A percentile compares a stretch with the other conserved stretches of the same genome.
These are phyloP conservation scores for Tetheella fluctuosa DNA, from an alignment of 2,888 invertebrate genomes.

Conservation along the genomic window DNA sequence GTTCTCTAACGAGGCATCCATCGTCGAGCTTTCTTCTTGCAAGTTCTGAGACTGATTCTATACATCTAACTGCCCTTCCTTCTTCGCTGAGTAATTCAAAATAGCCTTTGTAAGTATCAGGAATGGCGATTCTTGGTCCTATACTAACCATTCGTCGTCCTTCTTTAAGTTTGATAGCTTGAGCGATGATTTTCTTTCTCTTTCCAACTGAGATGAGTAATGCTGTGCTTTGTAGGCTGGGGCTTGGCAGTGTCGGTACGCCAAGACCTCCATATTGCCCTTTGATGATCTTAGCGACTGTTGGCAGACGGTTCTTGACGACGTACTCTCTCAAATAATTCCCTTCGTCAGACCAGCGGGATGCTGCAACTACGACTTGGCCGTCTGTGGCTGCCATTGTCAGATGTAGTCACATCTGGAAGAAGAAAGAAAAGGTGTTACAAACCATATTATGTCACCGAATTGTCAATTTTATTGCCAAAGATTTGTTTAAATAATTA, in stretches of 20 bases:
- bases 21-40: slow-evolving; percentile 89
- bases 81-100: slow-evolving; percentile 98
- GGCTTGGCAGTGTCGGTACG: slow-evolving; percentile 93
- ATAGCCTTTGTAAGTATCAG: slow-evolving; percentile 95
- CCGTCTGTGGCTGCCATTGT: slow-evolving; percentile 95
- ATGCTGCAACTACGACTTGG: slow-evolving; percentile 94
- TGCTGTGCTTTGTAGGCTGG: slow-evolving; percentile 93
- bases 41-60: slow-evolving; percentile 94
- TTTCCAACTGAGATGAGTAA: slow-evolving; percentile 93
- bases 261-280: slow-evolving; percentile 97
- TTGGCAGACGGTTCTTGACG: slow-evolving; percentile 90
- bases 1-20: slow-evolving; percentile 91
- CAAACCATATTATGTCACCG: neutral
- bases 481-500: too few species aligned
- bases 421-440: slow-evolving; percentile 29
- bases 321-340: slow-evolving; percentile 90
- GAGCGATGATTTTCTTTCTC: slow-evolving; percentile 93
- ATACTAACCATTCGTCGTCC: slow-evolving; percentile 92
- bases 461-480: too few species aligned
- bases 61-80: slow-evolving; percentile 94
- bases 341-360: slow-evolving; percentile 90
- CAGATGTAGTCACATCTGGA: slow-evolving; percentile 82
- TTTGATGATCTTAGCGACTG: slow-evolving; percentile 95
- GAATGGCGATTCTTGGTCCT: slow-evolving; percentile 93
- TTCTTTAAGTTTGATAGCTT: slow-evolving; percentile 95